Evolutionary conservation across 2,113 vertebrate species (phyloP).

Genomic region (Rhinolophus ferrumequinum): DNA sequence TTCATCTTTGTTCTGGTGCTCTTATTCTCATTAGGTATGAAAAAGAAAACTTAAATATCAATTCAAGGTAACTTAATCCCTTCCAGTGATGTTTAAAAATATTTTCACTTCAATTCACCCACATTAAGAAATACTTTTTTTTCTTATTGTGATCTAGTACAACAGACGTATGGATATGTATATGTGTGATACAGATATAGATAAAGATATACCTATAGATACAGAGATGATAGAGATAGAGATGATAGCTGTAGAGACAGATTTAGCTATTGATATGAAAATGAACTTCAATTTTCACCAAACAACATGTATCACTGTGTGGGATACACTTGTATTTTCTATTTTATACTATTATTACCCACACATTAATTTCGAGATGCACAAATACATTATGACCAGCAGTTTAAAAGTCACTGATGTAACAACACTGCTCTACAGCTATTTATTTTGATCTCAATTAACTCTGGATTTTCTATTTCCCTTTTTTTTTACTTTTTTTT

Average conservation of each 20-base stretch:
- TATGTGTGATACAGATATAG: not conserved
- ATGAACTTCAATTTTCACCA: not conserved
- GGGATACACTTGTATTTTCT: not conserved
- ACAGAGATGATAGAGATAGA: not conserved
- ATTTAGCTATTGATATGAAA: not conserved
- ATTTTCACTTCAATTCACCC: not conserved
- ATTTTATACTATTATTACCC: not conserved
- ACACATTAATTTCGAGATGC: not conserved
- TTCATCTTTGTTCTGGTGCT: not conserved
- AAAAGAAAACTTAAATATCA: not conserved
- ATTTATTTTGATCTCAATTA: not conserved
- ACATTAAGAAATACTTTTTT: not conserved
- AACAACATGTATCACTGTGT: not conserved
- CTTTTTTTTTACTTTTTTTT: not conserved
- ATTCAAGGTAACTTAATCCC: not conserved
- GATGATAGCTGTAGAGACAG: not conserved
- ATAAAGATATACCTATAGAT: not conserved
- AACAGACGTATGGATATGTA: not conserved
- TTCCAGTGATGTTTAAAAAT: not conserved
- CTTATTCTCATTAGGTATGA: not conserved
- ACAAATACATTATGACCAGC: not conserved
- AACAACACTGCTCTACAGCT: not conserved
- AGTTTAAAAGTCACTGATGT: not conserved
- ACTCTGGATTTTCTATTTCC: not conserved
- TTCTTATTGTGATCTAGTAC: not conserved